Evolutionary conservation across 1,140 invertebrate genomes (phyloP).

Genomic region (Tetraneura akinire): DNA sequence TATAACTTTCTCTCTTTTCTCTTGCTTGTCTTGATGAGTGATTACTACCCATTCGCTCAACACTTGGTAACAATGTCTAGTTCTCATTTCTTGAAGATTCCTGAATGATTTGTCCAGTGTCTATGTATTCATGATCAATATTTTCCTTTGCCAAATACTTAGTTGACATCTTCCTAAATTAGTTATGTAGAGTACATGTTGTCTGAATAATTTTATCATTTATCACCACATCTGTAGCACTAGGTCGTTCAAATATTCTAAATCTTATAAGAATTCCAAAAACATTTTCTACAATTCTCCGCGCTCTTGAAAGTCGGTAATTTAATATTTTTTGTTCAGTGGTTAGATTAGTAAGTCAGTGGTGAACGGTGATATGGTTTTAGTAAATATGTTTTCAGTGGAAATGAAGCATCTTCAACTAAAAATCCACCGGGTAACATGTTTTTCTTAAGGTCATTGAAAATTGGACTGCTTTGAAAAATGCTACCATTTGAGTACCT

Average conservation of each 20-base stretch:
- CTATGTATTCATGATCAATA: constrained; percentile 19
- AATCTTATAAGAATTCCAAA: constrained; percentile 58
- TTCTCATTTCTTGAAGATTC: neutral
- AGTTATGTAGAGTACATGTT: constrained; percentile 56
- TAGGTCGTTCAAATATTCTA: constrained; percentile 53
- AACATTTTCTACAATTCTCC: constrained; percentile 59
- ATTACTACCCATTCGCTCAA: constrained; percentile 6
- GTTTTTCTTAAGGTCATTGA: neutral
- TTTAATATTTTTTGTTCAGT: constrained; percentile 58
- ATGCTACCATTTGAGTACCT: constrained; percentile 47
- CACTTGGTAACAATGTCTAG: neutral
- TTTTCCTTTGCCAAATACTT: neutral
- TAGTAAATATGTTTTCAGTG: constrained; percentile 57
- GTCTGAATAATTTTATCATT: constrained; percentile 56
- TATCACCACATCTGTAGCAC: constrained; percentile 34
- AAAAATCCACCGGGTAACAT: constrained; percentile 29
- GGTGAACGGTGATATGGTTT: constrained; percentile 54
- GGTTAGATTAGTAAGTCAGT: constrained; percentile 52
- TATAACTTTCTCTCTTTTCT: constrained; percentile 46
- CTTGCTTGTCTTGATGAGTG: constrained; percentile 5
- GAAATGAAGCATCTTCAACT: constrained; percentile 60
- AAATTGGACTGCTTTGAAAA: constrained; percentile 21
- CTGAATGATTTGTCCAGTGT: constrained; percentile 46
- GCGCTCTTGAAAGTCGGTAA: constrained; percentile 56
- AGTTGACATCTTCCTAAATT: neutral